These are phyloP conservation scores for Cheirogaleus medius DNA, from an alignment of 2,113 vertebrate species.

Conservation along the genomic window DNA sequence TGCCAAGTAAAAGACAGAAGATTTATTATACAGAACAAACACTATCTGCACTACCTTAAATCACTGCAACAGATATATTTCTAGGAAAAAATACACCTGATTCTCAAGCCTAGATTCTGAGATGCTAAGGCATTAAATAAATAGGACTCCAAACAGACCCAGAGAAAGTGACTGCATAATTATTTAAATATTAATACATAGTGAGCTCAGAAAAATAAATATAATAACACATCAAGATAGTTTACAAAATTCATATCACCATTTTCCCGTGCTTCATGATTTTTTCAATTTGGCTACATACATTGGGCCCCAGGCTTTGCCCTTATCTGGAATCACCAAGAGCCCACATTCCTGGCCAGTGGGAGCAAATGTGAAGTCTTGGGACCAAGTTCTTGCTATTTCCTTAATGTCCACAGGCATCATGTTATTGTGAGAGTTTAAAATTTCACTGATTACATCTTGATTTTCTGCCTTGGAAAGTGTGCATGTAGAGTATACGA, in stretches of 20 bases:
- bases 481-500: constrained; percentile 97
- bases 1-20: constrained; percentile 56
- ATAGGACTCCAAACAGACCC: neutral
- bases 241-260: constrained; percentile 5
- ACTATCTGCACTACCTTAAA: constrained; percentile 63
- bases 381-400: constrained; percentile 84
- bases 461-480: constrained; percentile 94
- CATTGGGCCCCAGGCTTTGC: constrained; percentile 95
- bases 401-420: constrained; percentile 87
- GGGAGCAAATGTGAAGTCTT: constrained; percentile 87
- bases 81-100: constrained; percentile 9
- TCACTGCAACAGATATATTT: constrained; percentile 44
- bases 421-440: constrained; percentile 85
- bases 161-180: neutral
- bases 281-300: constrained; percentile 92
- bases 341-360: constrained; percentile 85
- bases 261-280: neutral
- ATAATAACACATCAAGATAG: neutral
- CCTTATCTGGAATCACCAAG: constrained; percentile 91
- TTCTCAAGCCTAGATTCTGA: constrained; percentile 18
- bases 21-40: constrained; percentile 62
- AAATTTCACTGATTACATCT: constrained; percentile 87
- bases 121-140: constrained; percentile 8
- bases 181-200: neutral
- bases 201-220: neutral